Base-by-base conservation (phyloP, 2,113 vertebrate genomes). In the Nothobranchius furzeri region DNA sequence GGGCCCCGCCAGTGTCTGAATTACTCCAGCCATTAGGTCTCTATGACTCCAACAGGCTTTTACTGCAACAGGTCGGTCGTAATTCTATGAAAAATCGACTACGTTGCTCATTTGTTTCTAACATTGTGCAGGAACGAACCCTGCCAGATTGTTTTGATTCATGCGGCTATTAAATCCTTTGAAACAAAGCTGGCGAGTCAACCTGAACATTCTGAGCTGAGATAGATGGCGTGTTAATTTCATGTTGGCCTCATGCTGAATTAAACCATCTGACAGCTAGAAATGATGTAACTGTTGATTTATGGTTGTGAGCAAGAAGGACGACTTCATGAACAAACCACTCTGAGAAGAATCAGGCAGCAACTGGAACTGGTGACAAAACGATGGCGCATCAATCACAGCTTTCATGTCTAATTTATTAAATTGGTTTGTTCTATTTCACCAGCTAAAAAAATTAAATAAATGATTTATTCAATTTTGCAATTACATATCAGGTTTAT, bases 81-180 rank as follows among this genome's bases (percentile, higher is more conserved):
- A 81, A 87, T 79, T 78, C 67, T 51, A 59, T 86, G 73, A 86
- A 85, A 86, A 82, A 88, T 85, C 56, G 57, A 87, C 42, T 79
- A 70, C 89, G 70, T 67, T 59, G 43, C 70, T 78, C 17, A 81
- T 88, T 88, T 88, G 82, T 84, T 80, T 84, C 42, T 63, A 65
- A 36, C 49, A 25, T 68, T 62, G 37, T 46, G 66, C 66, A 47
- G 46, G 46, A 47, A 14, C 5, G 46, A 47, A 14, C 5, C 3
- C 46, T 14, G 12, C 46, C 46, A 8, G 47, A n/a, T 15, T n/a
- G 47, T n/a, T 70, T 57, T 49, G 36, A 40, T 45, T 50, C 57
- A 49, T 4, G 36, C 36, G 52, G 15, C 40, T 46, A 83, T 87
- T 89, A 82, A 78, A 73, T 36, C 57, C 36, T 73, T 73, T 65